Evolutionary conservation across 2,797 vertebrate species (phyloP), one percentile per base, ranked within the genome.

Genomic region (Sebastes umbrosus): DNA sequence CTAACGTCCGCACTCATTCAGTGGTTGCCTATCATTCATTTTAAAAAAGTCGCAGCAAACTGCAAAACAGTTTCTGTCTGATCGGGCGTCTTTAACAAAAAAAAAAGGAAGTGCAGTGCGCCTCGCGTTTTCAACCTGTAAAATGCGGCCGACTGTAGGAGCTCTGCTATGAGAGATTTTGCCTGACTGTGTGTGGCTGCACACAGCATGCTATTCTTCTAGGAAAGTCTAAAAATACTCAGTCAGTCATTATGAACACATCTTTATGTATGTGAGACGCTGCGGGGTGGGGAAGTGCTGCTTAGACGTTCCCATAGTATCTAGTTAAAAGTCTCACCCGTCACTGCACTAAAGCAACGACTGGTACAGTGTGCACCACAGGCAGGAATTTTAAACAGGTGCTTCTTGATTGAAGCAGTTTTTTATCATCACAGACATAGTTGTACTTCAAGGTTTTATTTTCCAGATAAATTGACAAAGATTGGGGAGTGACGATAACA

Each of bases 221-320:
- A 62, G 73, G 66, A 64, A 64, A 54, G 43, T 71, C 86, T 83
- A 87, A 92, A 91, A 89, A 89, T 84, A 88, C 75, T 73, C 67
- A 20, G 69, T 71, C 80, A 50, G 67, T 75, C 83, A 77, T 82
- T 71, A 83, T 69, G 70, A 90, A 58, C 70, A 77, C 82, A 79
- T 88, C 77, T 86, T 69, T 83, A 77, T 80, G 85, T 70, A 73
- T 84, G 85, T 68, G 66, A 73, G 79, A 67, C 73, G 18, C 85
- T 72, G 75, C 81, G 63, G 69, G 73, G 65, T 18, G 31, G 18
- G 50, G 31, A 55, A 31, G 57, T 31, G 68, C 60, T 60, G 71
- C 46, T 66, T 11, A 73, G 71, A 83, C 10, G 24, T 52, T 82
- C 79, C 70, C 78, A 65, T 32, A 65, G 69, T 54, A 69, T 79